phyloP scores from a whole-genome alignment of 2,888 invertebrate genomes.

The Pyrocoelia pectoralis region DNA sequence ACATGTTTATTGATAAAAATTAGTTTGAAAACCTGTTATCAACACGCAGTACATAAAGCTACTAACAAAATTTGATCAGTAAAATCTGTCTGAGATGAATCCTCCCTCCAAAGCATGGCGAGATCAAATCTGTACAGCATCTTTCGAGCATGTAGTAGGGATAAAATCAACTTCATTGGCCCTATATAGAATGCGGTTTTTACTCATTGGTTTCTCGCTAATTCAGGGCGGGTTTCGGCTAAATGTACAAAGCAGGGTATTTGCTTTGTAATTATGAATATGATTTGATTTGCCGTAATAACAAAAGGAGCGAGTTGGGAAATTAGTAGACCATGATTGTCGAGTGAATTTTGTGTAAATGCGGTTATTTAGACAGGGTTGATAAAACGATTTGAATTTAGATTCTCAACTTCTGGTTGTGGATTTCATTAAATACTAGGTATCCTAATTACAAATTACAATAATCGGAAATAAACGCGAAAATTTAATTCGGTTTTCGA shows the following conservation, averaged over 20 bases:
- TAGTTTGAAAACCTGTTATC: slow-evolving; percentile 32
- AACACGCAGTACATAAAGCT: slow-evolving; percentile 43
- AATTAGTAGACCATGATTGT: slow-evolving; percentile 59
- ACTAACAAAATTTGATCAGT: slow-evolving; percentile 47
- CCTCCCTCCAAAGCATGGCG: slow-evolving; percentile 44
- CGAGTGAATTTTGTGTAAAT: slow-evolving; percentile 56
- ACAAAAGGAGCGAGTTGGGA: slow-evolving; percentile 57
- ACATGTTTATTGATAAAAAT: slow-evolving; percentile 29
- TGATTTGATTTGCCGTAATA: slow-evolving; percentile 59
- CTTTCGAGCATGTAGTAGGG: slow-evolving; percentile 42
- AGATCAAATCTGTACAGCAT: slow-evolving; percentile 44
- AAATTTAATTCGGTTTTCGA: background rate
- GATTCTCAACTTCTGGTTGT: slow-evolving; percentile 12
- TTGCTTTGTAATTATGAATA: slow-evolving; percentile 63
- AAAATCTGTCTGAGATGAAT: slow-evolving; percentile 42
- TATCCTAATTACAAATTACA: slow-evolving; percentile 4
- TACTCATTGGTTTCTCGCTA: slow-evolving; percentile 35
- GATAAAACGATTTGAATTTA: slow-evolving; percentile 61
- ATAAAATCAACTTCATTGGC: slow-evolving; percentile 44
- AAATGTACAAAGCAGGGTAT: slow-evolving; percentile 49
- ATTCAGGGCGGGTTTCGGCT: slow-evolving; percentile 41
- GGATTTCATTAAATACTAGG: slow-evolving; percentile 13
- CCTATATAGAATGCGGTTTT: slow-evolving; percentile 31
- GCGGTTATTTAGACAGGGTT: slow-evolving; percentile 56
- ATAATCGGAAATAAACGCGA: background rate